phyloP scores from a whole-genome alignment of 2,888 invertebrate genomes.

The Cosmia pyralina region DNA sequence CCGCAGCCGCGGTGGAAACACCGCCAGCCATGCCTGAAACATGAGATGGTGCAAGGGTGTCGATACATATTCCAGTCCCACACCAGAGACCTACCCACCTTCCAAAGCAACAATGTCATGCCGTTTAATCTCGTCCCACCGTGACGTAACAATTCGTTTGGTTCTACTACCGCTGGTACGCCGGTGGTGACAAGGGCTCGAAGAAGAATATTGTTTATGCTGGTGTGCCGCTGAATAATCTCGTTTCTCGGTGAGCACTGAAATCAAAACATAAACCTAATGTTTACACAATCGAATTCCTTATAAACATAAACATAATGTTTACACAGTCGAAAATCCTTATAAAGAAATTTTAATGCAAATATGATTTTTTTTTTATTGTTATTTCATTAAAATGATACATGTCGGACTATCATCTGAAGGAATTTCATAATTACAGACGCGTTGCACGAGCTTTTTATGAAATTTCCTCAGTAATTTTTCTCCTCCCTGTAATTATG shows the following conservation, averaged over 20 bases:
- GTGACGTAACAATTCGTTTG: not conserved
- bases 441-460: not conserved
- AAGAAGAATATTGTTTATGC: not conserved
- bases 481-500: not conserved
- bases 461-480: not conserved
- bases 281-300: no score
- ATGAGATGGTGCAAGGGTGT: not conserved
- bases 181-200: not conserved
- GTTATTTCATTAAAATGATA: not conserved
- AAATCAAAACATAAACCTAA: not conserved
- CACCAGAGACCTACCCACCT: not conserved
- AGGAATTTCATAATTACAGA: constrained; percentile 13
- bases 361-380: not conserved
- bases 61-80: not conserved
- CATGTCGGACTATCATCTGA: not conserved
- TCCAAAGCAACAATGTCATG: not conserved
- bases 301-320: no score
- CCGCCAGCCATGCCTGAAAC: not conserved
- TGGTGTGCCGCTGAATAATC: not conserved
- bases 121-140: not conserved
- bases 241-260: not conserved
- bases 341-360: not conserved
- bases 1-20: not conserved
- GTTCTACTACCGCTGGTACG: not conserved
- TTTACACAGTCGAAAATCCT: not conserved